A percentile compares a stretch with the other conserved stretches of the same genome.
These are phyloP conservation scores for Andricus curvator DNA, from an alignment of 2,888 invertebrate species.

Conservation along the genomic window DNA sequence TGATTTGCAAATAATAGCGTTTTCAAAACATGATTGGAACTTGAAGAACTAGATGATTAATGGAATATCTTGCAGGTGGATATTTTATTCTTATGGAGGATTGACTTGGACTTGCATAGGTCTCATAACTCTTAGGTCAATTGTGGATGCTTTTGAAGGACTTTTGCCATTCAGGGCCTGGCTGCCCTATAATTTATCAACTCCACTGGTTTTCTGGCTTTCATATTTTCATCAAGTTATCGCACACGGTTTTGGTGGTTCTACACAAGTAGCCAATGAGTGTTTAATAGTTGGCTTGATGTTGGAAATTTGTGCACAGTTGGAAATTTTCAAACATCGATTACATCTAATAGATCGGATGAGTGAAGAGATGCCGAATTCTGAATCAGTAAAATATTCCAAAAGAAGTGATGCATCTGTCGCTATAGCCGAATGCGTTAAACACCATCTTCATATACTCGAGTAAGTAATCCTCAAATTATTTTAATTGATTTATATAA, in stretches of 20 bases:
- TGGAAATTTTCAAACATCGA: constrained; percentile 54
- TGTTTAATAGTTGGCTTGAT: constrained; percentile 57
- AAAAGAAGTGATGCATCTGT: not conserved
- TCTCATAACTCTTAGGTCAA: constrained; percentile 46
- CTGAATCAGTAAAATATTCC: not conserved
- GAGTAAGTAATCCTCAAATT: constrained; percentile 40
- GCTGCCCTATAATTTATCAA: constrained; percentile 55
- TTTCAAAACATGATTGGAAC: no score
- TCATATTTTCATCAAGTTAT: constrained; percentile 57
- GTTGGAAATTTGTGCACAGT: constrained; percentile 54
- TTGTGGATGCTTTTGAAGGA: constrained; percentile 47
- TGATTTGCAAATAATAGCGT: no score
- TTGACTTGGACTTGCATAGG: constrained; percentile 48
- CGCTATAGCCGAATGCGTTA: constrained; percentile 44
- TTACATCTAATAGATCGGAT: constrained; percentile 41
- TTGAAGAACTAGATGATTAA: not conserved
- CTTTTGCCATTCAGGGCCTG: constrained; percentile 57
- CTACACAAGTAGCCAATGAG: constrained; percentile 56
- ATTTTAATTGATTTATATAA: not conserved
- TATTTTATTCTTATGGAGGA: constrained; percentile 45
- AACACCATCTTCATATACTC: constrained; percentile 49
- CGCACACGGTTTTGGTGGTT: constrained; percentile 50
- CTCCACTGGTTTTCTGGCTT: constrained; percentile 47
- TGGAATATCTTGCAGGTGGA: constrained; percentile 17
- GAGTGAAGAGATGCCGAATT: not conserved